These are phyloP conservation scores for Malaclemys terrapin DNA, from an alignment of 2,113 vertebrate genomes.

Conservation along the genomic window DNA sequence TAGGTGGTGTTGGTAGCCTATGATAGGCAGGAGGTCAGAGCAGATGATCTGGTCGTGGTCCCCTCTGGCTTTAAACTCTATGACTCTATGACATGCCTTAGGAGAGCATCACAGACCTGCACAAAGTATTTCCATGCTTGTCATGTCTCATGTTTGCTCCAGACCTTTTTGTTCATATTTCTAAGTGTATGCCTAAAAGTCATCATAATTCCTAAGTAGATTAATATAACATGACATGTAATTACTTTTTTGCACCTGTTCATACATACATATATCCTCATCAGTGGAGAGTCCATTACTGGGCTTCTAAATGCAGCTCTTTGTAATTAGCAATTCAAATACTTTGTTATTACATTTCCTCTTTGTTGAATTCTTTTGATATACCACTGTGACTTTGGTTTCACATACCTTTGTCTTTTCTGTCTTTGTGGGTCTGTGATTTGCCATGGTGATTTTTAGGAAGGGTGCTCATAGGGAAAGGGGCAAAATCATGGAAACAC, in stretches of 20 bases:
- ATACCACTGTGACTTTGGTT: not conserved
- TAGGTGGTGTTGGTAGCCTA: not conserved
- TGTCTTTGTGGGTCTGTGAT: constrained; percentile 22
- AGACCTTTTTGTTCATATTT: not conserved
- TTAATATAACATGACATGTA: constrained; percentile 33
- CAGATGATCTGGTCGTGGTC: not conserved
- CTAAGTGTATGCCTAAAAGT: constrained; percentile 7
- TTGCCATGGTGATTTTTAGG: constrained; percentile 40
- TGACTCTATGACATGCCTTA: not conserved
- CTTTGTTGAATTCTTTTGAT: not conserved
- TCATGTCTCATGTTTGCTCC: not conserved
- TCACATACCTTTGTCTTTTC: not conserved
- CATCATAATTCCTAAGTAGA: constrained; percentile 42
- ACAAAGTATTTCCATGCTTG: not conserved
- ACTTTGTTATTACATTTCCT: constrained; percentile 44
- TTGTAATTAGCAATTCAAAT: constrained; percentile 60
- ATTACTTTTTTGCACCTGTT: constrained; percentile 66
- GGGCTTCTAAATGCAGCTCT: constrained; percentile 43
- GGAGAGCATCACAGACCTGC: not conserved
- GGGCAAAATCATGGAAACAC: not conserved
- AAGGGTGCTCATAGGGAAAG: constrained; percentile 29
- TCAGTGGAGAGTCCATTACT: constrained; percentile 31
- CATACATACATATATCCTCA: constrained; percentile 45
- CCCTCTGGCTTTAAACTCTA: not conserved
- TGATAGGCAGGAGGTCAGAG: not conserved